Evolutionary conservation across 2,113 vertebrate genomes (phyloP).

Genomic region (Megaceryle maxima): DNA sequence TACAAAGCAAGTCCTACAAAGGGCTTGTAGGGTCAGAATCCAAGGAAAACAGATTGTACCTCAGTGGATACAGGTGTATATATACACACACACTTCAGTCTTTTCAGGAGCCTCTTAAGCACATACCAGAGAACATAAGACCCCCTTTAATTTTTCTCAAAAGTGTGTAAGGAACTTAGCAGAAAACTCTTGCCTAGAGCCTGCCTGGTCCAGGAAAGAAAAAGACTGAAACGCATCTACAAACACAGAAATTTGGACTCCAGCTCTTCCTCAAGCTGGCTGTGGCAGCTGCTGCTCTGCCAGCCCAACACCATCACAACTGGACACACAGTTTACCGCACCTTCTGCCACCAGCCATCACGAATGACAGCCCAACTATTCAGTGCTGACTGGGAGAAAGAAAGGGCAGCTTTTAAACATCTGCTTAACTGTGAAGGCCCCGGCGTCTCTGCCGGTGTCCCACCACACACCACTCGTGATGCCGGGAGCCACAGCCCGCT

Average conservation of each 20-base stretch:
- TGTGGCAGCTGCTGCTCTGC: neutral
- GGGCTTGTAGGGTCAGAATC: too few relatives aligned
- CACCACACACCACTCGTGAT: too few relatives aligned
- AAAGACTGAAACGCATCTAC: neutral
- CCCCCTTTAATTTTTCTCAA: neutral
- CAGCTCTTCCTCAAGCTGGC: rapidly evolving
- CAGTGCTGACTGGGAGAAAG: neutral
- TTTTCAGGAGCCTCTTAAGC: rapidly evolving
- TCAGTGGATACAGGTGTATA: rapidly evolving
- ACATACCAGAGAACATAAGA: rapidly evolving
- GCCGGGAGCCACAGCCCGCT: neutral
- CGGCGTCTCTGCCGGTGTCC: neutral
- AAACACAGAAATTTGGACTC: too few relatives aligned
- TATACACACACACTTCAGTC: rapidly evolving
- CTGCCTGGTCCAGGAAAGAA: rapidly evolving
- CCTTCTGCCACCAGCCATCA: neutral
- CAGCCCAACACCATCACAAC: rapidly evolving
- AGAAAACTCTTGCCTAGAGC: neutral
- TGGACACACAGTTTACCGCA: rapidly evolving
- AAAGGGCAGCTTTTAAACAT: neutral
- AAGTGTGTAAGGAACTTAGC: neutral
- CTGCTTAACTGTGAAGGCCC: neutral
- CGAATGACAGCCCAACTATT: neutral
- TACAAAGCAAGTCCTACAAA: neutral
- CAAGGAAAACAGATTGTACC: neutral